Base-by-base conservation (phyloP, 2,113 vertebrate genomes). In the Dinomys branickii region DNA sequence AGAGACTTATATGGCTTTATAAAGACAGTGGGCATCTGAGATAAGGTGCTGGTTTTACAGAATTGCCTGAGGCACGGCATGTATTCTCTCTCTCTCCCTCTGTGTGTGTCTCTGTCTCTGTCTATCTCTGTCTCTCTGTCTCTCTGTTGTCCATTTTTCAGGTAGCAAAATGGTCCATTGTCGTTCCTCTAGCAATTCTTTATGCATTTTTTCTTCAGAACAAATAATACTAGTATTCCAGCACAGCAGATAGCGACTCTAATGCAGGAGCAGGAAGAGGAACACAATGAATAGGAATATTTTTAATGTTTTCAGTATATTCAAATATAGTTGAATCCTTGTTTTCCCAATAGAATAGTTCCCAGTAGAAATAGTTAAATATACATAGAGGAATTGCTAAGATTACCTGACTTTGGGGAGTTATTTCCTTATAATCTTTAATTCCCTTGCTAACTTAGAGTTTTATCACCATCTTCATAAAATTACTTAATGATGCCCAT, bases 281-380 rank as follows among this genome's bases (percentile, higher is more conserved):
- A 91, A 91, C 67, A 1, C 30, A 84, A 38, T 75, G 47, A 88
- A 26, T 65, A 52, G 33, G 30, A 80, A 52, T 11, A 59, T 82
- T 65, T 92, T 93, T 35, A 65, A 84, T 90, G 85, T 82, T 94
- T 92, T 92, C 30, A 91, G 17, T 73, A 65, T 77, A 96, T 82
- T 91, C 33, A 77, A 96, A 86, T 63, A n/a, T 28, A 88, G 69
- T 65, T 44, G 94, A 97, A 94, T 95, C 16, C 73, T 75, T 92
- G 19, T 88, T 93, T 41, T 90, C 16, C n/a, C 73, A 47, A 28
- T 16, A 77, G 5, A 47, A 30, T 77, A 77, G 20, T 81, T 56
- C 93, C n/a, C 20, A 85, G 38, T 80, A 67, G 24, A 30, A 90
- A 95, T 75, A 89, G 56, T 91, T 61, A 93, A 63, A 88, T 86